Evolutionary conservation across 2,888 invertebrate species (phyloP).

Genomic region (Rhaphigaster nebulosa): DNA sequence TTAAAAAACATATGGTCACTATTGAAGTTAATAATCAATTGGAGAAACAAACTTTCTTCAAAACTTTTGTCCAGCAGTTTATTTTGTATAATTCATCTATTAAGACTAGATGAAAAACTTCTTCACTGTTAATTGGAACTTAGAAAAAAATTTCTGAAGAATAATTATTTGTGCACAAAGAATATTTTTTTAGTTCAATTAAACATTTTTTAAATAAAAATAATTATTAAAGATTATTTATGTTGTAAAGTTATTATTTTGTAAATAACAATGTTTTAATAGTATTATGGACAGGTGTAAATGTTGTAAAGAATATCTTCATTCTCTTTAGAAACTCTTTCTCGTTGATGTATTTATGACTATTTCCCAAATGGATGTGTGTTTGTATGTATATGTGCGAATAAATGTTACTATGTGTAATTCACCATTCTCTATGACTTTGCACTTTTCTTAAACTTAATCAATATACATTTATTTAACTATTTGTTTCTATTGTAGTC

Average conservation of each 20-base stretch:
- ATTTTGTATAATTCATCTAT: background rate
- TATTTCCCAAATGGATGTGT: background rate
- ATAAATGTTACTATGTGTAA: background rate
- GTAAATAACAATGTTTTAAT: background rate
- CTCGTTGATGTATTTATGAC: background rate
- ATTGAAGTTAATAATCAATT: background rate
- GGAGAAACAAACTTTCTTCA: background rate
- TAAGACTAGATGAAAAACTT: background rate
- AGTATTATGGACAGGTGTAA: background rate
- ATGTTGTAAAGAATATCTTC: slow-evolving; percentile 11
- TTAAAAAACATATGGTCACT: background rate
- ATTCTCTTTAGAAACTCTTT: background rate
- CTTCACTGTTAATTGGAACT: background rate
- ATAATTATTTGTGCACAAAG: background rate
- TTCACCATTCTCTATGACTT: background rate
- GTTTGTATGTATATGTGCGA: background rate
- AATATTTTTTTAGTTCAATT: background rate
- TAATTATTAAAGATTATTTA: background rate
- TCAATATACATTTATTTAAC: background rate
- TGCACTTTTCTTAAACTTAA: background rate
- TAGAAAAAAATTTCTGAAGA: background rate
- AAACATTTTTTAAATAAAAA: background rate
- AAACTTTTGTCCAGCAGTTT: background rate
- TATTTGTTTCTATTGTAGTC: background rate
- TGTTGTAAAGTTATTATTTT: background rate